Evolutionary conservation across 2,888 invertebrate species (phyloP).

Genomic region (Xestia sexstrigata): DNA sequence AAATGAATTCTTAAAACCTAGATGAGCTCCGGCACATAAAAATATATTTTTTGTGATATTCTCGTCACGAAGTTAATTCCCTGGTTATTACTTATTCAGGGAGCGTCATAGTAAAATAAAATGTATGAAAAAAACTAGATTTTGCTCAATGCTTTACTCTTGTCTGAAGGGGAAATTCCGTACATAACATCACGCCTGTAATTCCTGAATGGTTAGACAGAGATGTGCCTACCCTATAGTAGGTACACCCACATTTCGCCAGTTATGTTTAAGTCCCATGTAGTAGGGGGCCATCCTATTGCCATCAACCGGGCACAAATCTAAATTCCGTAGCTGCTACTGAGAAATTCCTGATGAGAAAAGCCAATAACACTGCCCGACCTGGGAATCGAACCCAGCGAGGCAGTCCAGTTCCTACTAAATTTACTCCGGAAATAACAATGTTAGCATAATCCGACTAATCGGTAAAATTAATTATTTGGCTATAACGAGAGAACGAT

Average conservation of each 20-base stretch:
- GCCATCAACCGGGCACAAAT: too few relatives aligned
- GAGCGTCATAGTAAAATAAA: constrained; percentile 12
- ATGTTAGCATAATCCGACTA: not conserved
- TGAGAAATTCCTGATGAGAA: not conserved
- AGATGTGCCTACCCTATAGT: too few relatives aligned
- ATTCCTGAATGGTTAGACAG: too few relatives aligned
- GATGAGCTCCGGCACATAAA: constrained; percentile 26
- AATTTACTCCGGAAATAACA: too few relatives aligned
- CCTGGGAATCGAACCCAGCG: not conserved
- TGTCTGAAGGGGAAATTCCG: not conserved
- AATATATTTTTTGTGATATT: constrained; percentile 40
- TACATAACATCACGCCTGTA: too few relatives aligned
- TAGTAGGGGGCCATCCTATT: too few relatives aligned
- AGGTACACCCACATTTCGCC: too few relatives aligned
- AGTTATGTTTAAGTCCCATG: too few relatives aligned
- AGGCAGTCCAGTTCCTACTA: too few relatives aligned
- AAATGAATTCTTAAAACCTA: constrained; percentile 33
- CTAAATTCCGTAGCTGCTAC: too few relatives aligned
- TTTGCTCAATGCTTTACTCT: not conserved
- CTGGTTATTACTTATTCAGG: constrained; percentile 39
- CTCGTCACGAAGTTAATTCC: constrained; percentile 8
- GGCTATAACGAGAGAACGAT: not conserved
- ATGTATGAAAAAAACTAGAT: constrained; percentile 10
- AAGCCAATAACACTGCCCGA: not conserved
- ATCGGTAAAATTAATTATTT: not conserved